Conservation (phyloP, 2,797 vertebrate genomes). For the Melanotaenia parkinsoni region DNA sequence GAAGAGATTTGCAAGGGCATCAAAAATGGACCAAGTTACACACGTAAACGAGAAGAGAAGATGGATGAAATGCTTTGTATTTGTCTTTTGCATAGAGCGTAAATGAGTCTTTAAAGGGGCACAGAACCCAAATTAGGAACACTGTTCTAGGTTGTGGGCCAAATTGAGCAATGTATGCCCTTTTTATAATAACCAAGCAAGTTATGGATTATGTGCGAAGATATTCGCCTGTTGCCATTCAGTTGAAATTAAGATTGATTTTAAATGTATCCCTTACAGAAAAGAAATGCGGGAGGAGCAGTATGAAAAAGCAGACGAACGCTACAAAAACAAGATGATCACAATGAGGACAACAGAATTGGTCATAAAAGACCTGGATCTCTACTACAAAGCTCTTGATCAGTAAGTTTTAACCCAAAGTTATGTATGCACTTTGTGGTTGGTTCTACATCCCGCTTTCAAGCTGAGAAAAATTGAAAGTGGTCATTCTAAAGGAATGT, state of each 20-base stretch:
- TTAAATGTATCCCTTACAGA: conserved; percentile 68
- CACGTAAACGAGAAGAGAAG: no score
- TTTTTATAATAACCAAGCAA: not conserved
- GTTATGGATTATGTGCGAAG: not conserved
- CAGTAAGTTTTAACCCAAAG: conserved; percentile 86
- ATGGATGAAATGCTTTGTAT: not conserved
- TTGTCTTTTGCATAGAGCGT: not conserved
- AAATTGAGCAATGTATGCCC: not conserved
- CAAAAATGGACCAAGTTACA: not conserved
- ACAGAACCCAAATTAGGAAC: no score
- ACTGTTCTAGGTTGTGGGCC: not conserved
- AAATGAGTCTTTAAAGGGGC: not conserved
- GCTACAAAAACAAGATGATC: conserved; percentile 94
- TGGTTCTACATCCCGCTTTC: not conserved
- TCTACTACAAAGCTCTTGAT: conserved; percentile 97
- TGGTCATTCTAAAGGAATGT: no score
- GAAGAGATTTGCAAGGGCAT: not conserved
- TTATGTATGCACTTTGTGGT: not conserved
- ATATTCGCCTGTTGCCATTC: not conserved
- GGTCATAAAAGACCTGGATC: conserved; percentile 94
- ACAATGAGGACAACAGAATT: conserved; percentile 95
- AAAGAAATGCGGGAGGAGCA: conserved; percentile 93
- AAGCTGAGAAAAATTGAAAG: not conserved
- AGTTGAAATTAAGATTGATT: not conserved
- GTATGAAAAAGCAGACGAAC: conserved; percentile 91